Evolutionary conservation across 2,888 invertebrate genomes (phyloP).

Genomic region (Odontomyia ornata): DNA sequence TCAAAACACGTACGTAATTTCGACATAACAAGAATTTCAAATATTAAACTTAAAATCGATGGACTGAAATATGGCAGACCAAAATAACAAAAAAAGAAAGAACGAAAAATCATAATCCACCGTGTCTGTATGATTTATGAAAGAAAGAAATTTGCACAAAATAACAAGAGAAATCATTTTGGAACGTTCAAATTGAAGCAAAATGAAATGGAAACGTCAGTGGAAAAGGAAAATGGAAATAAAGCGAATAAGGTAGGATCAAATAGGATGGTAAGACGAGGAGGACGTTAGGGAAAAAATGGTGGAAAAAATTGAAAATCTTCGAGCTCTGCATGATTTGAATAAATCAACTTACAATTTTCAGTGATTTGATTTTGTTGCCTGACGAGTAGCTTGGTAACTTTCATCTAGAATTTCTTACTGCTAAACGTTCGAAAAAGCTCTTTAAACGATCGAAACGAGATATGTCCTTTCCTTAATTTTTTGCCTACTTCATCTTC

Average conservation of each 20-base stretch:
- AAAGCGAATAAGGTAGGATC: background rate
- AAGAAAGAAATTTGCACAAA: conserved; percentile 19
- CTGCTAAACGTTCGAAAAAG: too few relatives aligned
- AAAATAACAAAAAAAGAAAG: background rate
- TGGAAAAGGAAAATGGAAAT: background rate
- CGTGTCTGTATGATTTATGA: background rate
- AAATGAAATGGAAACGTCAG: background rate
- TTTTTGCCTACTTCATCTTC: background rate
- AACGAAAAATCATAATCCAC: conserved; percentile 14
- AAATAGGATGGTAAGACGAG: background rate
- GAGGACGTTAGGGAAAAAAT: background rate
- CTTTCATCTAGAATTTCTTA: too few relatives aligned
- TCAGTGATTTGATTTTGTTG: conserved; percentile 52
- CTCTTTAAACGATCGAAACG: too few relatives aligned
- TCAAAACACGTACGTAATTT: conserved; percentile 2
- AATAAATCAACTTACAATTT: conserved; percentile 53
- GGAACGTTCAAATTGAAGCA: background rate
- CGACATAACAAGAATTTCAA: background rate
- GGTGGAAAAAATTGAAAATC: conserved; percentile 41
- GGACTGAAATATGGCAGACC: background rate
- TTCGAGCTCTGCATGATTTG: conserved; percentile 52
- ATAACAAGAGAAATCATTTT: background rate
- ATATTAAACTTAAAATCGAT: background rate
- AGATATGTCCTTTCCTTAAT: background rate
- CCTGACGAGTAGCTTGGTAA: background rate